Percentiles rank a stretch among this genome's conserved stretches.
These are phyloP conservation scores for Gouania willdenowi DNA, from an alignment of 2,797 vertebrate genomes.

Conservation along the genomic window DNA sequence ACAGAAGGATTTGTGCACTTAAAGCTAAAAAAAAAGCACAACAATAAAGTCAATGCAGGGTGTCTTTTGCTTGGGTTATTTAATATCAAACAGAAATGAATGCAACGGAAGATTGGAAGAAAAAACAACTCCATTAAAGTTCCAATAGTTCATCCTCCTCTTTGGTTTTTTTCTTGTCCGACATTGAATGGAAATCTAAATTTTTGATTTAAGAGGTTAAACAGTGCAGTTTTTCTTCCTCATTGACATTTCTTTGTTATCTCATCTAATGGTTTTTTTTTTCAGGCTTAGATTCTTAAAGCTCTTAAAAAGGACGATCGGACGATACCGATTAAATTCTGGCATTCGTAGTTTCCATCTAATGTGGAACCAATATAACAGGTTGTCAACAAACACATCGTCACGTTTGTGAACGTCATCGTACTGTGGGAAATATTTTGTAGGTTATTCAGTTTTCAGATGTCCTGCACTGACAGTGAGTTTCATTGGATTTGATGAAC, in stretches of 20 bases:
- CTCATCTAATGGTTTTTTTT: conserved; percentile 50
- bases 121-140: conserved; percentile 38
- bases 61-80: too few relatives aligned
- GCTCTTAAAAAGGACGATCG: conserved; percentile 42
- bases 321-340: conserved; percentile 46
- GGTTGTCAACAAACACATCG: conserved; percentile 42
- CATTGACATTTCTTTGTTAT: conserved; percentile 36
- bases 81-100: conserved; percentile 52
- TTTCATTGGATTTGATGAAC: conserved; percentile 21
- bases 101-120: conserved; percentile 47
- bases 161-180: too few relatives aligned
- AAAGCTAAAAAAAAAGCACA: conserved; percentile 40
- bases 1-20: conserved; percentile 29
- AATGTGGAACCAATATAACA: conserved; percentile 65
- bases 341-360: conserved; percentile 46
- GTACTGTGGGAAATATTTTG: conserved; percentile 14
- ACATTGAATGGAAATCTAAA: conserved; percentile 47
- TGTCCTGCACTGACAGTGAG: background rate
- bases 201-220: conserved; percentile 66
- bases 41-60: conserved; percentile 57
- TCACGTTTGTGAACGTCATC: conserved; percentile 19
- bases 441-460: conserved; percentile 4
- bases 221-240: conserved; percentile 47
- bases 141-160: conserved; percentile 26
- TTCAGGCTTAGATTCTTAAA: conserved; percentile 40